Conservation (phyloP, 2,888 invertebrate genomes). For the Belgica antarctica region DNA sequence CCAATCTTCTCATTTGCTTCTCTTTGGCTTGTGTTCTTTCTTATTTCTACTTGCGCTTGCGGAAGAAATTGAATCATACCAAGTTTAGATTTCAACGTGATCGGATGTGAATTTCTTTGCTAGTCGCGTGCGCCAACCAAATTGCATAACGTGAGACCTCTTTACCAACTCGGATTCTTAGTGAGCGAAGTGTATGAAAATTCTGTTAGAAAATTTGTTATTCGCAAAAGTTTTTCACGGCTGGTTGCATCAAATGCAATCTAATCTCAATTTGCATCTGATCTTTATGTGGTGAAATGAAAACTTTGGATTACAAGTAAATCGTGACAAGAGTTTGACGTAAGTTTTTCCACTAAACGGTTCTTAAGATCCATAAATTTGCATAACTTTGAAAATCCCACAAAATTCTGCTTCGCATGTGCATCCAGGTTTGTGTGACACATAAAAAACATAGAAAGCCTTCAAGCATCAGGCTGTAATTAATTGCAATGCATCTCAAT, state of each 20-base stretch:
- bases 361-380: too few relatives aligned
- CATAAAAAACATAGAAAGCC: background rate
- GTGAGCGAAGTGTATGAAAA: constrained; percentile 18
- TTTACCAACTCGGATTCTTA: constrained; percentile 26
- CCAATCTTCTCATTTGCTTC: background rate
- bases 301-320: background rate
- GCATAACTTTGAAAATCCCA: too few relatives aligned
- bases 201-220: constrained; percentile 36
- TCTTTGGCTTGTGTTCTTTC: background rate
- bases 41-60: constrained; percentile 4
- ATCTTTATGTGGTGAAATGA: constrained; percentile 28
- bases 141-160: constrained; percentile 32
- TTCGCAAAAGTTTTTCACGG: constrained; percentile 31
- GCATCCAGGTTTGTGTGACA: background rate
- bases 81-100: constrained; percentile 7
- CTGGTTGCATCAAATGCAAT: constrained; percentile 25
- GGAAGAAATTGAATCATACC: background rate
- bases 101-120: background rate
- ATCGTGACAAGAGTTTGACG: background rate
- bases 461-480: background rate
- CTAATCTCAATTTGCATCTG: background rate
- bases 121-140: background rate
- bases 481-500: background rate
- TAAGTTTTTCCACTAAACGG: background rate
- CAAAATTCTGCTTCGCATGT: background rate